These are phyloP conservation scores for Drosophila tristis DNA, from an alignment of 1,140 invertebrate species.

Conservation along the genomic window DNA sequence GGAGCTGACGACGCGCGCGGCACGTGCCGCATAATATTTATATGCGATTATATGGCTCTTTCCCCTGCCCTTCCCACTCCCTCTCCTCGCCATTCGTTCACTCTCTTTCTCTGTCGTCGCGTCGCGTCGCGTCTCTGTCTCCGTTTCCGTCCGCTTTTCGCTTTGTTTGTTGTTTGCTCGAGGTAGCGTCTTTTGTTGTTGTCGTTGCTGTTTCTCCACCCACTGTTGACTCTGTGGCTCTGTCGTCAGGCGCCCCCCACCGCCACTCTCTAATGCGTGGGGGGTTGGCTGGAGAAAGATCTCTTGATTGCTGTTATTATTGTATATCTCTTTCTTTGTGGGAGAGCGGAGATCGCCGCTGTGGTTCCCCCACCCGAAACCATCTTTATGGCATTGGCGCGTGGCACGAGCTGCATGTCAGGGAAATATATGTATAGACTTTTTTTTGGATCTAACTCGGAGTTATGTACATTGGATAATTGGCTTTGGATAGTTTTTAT, in stretches of 20 bases:
- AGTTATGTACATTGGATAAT: too few relatives aligned
- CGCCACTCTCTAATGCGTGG: not conserved
- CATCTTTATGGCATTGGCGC: too few relatives aligned
- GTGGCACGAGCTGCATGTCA: too few relatives aligned
- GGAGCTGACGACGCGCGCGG: conserved; percentile 59
- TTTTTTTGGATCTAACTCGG: too few relatives aligned
- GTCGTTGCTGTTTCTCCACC: conserved; percentile 47
- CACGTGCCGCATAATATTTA: conserved; percentile 72
- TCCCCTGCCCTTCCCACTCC: not conserved
- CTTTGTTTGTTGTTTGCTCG: conserved; percentile 64
- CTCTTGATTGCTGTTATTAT: too few relatives aligned
- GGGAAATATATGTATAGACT: too few relatives aligned
- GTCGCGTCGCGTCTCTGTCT: not conserved
- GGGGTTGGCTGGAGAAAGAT: too few relatives aligned
- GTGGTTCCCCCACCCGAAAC: too few relatives aligned
- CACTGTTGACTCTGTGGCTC: conserved; percentile 60
- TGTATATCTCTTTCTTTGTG: too few relatives aligned
- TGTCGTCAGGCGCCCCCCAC: conserved; percentile 31
- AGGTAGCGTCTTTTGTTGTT: conserved; percentile 39
- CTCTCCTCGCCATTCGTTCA: not conserved
- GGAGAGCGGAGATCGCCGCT: too few relatives aligned
- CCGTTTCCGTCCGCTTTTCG: conserved; percentile 26
- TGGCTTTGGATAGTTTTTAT: too few relatives aligned
- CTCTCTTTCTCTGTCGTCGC: not conserved
- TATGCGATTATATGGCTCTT: conserved; percentile 55